Evolutionary conservation across 1,140 invertebrate species (phyloP).

Genomic region (Drosophila athabasca): DNA sequence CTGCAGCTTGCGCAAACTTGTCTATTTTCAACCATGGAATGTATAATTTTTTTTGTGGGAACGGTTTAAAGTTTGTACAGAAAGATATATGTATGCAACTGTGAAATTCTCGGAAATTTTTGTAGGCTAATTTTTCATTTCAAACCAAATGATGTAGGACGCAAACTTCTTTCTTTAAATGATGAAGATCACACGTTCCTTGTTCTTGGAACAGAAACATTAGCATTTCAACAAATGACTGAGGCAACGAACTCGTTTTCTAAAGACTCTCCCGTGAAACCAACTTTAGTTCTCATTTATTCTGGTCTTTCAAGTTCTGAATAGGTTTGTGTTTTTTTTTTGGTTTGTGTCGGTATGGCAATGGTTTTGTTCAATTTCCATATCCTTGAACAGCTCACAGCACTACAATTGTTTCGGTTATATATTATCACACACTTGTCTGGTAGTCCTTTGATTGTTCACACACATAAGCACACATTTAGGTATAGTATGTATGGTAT

Average conservation of each 20-base stretch:
- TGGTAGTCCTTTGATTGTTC: slow-evolving; percentile 46
- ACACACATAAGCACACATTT: slow-evolving; percentile 18
- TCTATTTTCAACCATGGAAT: slow-evolving; percentile 15
- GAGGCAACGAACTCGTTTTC: slow-evolving; percentile 44
- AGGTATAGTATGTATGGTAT: slow-evolving; percentile 9
- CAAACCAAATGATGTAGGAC: slow-evolving; percentile 3
- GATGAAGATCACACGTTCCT: no score
- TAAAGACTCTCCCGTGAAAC: neutral
- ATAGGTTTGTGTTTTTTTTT: slow-evolving; percentile 3
- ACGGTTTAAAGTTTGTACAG: neutral
- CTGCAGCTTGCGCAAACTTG: slow-evolving; percentile 28
- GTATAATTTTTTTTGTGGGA: slow-evolving; percentile 9
- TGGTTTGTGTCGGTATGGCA: slow-evolving; percentile 11
- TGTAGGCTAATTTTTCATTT: slow-evolving; percentile 7
- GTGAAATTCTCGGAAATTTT: no score
- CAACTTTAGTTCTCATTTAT: slow-evolving; percentile 26
- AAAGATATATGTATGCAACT: no score
- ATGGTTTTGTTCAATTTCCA: slow-evolving; percentile 15
- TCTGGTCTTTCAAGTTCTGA: slow-evolving; percentile 27
- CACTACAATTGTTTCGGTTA: slow-evolving; percentile 26
- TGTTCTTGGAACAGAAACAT: slow-evolving; percentile 4
- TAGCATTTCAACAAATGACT: slow-evolving; percentile 40
- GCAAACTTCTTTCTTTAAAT: slow-evolving; percentile 27
- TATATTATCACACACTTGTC: slow-evolving; percentile 32
- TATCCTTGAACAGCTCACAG: slow-evolving; percentile 47